Percentiles rank a stretch among this genome's conserved stretches.
Evolutionary conservation across 2,113 vertebrate genomes (phyloP).

Genomic region (Haemorhous mexicanus): DNA sequence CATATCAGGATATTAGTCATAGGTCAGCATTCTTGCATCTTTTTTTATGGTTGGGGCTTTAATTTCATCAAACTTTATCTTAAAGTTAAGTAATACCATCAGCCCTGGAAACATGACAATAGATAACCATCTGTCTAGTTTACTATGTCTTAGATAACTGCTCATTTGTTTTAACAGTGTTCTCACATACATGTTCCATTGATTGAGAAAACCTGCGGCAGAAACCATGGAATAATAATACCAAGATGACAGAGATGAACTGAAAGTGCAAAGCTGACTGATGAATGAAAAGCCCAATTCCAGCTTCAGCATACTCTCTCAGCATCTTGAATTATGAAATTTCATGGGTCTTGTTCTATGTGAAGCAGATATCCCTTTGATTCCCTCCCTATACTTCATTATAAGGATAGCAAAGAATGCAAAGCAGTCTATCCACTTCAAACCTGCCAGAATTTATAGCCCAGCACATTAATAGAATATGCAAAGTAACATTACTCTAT

Average conservation of each 20-base stretch:
- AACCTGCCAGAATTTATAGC: neutral
- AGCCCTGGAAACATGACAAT: neutral
- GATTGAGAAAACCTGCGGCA: neutral
- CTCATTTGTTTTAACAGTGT: neutral
- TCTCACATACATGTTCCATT: neutral
- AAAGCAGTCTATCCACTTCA: neutral
- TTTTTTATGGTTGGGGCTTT: neutral
- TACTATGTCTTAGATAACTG: neutral
- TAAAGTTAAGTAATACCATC: neutral
- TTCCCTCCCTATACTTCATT: no score
- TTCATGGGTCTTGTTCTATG: neutral
- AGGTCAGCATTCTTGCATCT: neutral
- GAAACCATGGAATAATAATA: neutral
- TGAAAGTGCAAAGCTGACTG: neutral
- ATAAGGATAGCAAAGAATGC: neutral
- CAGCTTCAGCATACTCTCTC: neutral
- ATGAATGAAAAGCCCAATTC: neutral
- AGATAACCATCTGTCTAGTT: neutral
- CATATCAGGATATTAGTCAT: neutral
- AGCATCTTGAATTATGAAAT: neutral
- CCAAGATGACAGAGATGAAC: fast-evolving
- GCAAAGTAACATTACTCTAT: neutral
- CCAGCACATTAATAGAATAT: neutral
- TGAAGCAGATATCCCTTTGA: neutral
- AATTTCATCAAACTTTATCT: neutral